Base-by-base conservation (phyloP, 2,113 vertebrate species). In the Haemorhous mexicanus region DNA sequence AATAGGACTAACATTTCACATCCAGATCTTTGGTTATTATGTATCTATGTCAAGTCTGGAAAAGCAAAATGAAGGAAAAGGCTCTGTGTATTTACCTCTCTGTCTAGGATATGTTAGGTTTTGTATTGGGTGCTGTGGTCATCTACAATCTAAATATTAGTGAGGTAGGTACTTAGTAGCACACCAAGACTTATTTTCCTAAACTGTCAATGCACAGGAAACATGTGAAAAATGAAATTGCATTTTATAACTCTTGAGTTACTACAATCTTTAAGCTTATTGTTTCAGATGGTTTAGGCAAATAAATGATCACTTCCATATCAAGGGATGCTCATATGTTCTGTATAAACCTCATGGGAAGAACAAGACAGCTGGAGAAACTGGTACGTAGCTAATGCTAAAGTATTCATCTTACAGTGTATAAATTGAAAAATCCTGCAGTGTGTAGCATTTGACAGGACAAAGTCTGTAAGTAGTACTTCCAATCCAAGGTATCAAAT, bases 291-390 rank as follows among this genome's bases (percentile, higher is more conserved):
- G 99, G 99, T 99, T 99, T 98, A 98, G 99, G 94, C 99, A 99
- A 98, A 99, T 99, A 97, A 99, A 99, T 35, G 99, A 99, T 93
- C 98, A 99, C 89, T 99, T 99, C 96, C 98, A 98, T 78, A 98
- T 99, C 46, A 99, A 99, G 97, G 99, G 99, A 66, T 99, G 99
- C 91, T 99, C 99, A 2, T 99, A 99, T 90, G 99, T 99, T 97
- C 97, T 99, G 11, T 99, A 99, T 97, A 99, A 99, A 94, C 99
- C 99, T 56, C 99, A 99, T 37, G 99, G 99, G 62, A 99, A 99
- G 97, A 99, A 99, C 97, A 99, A 99, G 98, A 99, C 99, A 13
- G 99, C 99, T 67, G 99, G 99, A 97, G 99, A 99, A 97, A 99
- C 99, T 33, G 99, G 99, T 99, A 96, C 81, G 98, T 98, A 75